A percentile compares a stretch with the other conserved stretches of the same genome.
Evolutionary conservation across 2,888 invertebrate species (phyloP).

Genomic region (Volucella inanis): DNA sequence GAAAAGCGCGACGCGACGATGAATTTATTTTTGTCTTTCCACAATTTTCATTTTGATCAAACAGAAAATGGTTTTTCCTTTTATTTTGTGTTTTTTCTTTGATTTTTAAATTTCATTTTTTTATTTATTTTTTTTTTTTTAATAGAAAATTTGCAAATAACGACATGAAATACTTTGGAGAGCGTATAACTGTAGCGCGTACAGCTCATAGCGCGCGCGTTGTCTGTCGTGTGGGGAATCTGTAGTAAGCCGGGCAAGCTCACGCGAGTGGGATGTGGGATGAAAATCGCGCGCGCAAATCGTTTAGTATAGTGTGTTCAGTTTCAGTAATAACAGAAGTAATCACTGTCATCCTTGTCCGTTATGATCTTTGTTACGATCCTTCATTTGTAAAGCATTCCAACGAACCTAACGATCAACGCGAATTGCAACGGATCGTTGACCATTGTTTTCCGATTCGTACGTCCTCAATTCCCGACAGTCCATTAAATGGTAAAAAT

Average conservation of each 20-base stretch:
- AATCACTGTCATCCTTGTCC: no score
- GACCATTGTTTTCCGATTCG: conserved; percentile 13
- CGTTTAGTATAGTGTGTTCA: no score
- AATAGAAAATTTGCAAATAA: conserved; percentile 69
- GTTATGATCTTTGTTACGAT: not conserved
- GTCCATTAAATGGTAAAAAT: conserved; percentile 20
- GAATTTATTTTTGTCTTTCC: conserved; percentile 71
- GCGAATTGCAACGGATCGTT: conserved; percentile 19
- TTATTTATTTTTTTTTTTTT: conserved; percentile 35
- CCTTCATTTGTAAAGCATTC: conserved; percentile 35
- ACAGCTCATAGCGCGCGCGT: conserved; percentile 57
- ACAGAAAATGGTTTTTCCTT: conserved; percentile 27
- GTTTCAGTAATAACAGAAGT: no score
- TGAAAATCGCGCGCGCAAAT: conserved; percentile 66
- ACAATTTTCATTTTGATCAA: conserved; percentile 67
- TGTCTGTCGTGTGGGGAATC: conserved; percentile 38
- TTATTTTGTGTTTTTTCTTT: not conserved
- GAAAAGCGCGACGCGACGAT: conserved; percentile 30
- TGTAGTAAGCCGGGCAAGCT: conserved; percentile 68
- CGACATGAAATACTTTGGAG: conserved; percentile 59
- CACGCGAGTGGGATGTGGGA: conserved; percentile 69
- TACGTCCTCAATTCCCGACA: conserved; percentile 9
- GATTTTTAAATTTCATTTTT: not conserved
- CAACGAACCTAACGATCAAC: conserved; percentile 5
- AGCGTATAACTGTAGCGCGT: conserved; percentile 26